Evolutionary conservation across 2,888 invertebrate genomes (phyloP), one percentile per base, ranked within the genome.

Genomic region (Aspidapion aeneum): DNA sequence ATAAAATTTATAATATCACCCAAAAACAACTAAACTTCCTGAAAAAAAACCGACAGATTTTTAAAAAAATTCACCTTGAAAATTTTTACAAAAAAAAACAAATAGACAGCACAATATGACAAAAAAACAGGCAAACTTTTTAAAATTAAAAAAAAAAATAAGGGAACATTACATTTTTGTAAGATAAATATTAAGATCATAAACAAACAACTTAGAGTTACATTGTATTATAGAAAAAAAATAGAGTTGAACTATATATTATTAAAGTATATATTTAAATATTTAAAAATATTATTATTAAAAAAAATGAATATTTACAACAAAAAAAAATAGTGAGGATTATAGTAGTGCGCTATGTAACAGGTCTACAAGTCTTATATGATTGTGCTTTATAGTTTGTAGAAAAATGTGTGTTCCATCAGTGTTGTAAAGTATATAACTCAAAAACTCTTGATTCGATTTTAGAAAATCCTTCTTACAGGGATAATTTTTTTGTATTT

Each of bases 301-400:
- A 35, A 77, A 77, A 77, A 72, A 72, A 73, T 71, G 68, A 70
- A 75, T 78, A 79, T 78, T 79, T 79, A 79, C 52, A 52, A n/a
- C n/a, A n/a, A n/a, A n/a, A n/a, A 35, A 35, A 35, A 35, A 7
- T 35, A 35, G 35, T 35, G 35, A 35, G 5, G n/a, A n/a, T n/a
- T n/a, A n/a, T n/a, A n/a, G 3, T 35, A 35, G 35, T 35, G 35
- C 35, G 35, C 35, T 35, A 35, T 12, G n/a, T n/a, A 7, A 35
- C 35, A 7, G 35, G 35, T 35, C 35, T 35, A 35, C n/a, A 35
- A 35, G 35, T 35, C 35, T 35, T 35, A 35, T 7, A 35, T 35
- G 35, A 35, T 35, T 35, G 35, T 35, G 35, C 35, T 35, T 35
- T 35, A 35, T 35, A 35, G 35, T 35, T 35, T 35, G 35, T 35